Evolutionary conservation across 2,113 vertebrate species (phyloP).

Genomic region (Pterocles gutturalis): DNA sequence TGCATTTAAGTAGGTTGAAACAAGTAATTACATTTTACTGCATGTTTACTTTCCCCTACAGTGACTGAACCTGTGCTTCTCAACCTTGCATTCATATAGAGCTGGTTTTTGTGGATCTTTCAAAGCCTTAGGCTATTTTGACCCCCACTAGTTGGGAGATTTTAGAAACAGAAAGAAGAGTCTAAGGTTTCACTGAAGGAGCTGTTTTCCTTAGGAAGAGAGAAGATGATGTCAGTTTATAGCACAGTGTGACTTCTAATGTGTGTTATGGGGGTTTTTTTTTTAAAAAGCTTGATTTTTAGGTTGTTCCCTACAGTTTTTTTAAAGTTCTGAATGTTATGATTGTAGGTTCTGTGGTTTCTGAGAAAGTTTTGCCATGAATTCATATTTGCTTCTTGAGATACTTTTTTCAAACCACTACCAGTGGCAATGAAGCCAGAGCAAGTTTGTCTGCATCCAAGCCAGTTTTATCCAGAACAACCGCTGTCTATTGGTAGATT

Average conservation of each 20-base stretch:
- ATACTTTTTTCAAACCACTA: background rate
- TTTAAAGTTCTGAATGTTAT: background rate
- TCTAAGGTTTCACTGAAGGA: constrained; percentile 27
- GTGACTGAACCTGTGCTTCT: background rate
- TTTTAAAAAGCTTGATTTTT: background rate
- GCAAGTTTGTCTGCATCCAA: background rate
- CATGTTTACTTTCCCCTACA: constrained; percentile 54
- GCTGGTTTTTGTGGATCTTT: constrained; percentile 19
- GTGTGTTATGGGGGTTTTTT: background rate
- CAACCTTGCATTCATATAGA: constrained; percentile 4
- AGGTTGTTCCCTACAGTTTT: background rate
- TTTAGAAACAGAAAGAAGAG: background rate
- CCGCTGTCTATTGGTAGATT: background rate
- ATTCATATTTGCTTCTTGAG: background rate
- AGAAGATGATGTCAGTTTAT: background rate
- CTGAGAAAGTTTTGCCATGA: background rate
- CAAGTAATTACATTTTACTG: constrained; percentile 43
- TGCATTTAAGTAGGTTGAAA: constrained; percentile 5
- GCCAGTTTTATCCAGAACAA: background rate
- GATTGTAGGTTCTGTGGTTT: background rate
- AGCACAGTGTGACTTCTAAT: background rate
- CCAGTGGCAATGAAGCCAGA: background rate
- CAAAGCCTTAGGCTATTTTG: background rate
- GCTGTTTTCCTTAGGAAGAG: background rate
- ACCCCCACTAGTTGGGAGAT: background rate